A percentile compares a stretch with the other conserved stretches of the same genome.
Conservation (phyloP, 1,140 invertebrate species). For the Eurosta solidaginis region DNA sequence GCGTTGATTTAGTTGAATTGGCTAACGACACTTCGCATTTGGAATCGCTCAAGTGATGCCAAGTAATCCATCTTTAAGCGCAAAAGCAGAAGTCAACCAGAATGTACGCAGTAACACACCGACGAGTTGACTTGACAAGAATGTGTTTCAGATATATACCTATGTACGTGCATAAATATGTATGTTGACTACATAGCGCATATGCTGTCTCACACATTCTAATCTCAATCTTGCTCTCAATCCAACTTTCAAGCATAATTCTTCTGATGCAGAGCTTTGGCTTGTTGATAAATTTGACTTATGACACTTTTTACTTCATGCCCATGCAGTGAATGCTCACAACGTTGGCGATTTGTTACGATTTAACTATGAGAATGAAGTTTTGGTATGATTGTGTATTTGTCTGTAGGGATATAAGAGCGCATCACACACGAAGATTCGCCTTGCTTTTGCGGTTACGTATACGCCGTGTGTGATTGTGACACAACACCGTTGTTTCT, state of each 20-base stretch:
- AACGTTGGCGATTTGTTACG: neutral
- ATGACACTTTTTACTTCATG: slow-evolving; percentile 37
- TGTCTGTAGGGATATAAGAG: neutral
- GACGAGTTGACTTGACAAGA: neutral
- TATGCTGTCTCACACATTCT: neutral
- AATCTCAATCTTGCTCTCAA: neutral
- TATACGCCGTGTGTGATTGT: neutral
- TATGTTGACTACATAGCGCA: neutral
- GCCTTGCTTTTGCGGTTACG: neutral
- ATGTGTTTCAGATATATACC: neutral
- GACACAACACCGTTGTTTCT: neutral
- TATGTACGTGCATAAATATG: neutral
- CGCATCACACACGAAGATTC: neutral
- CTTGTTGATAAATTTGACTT: slow-evolving; percentile 60
- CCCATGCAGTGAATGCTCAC: neutral
- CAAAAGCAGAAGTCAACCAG: neutral
- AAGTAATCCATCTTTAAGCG: slow-evolving; percentile 35
- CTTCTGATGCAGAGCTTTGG: slow-evolving; percentile 32
- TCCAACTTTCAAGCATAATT: too few relatives aligned
- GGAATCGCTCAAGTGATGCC: slow-evolving; percentile 28
- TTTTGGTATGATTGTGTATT: neutral
- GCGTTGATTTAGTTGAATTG: neutral
- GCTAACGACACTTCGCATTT: neutral
- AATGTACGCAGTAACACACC: neutral
- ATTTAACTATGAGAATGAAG: neutral